Evolutionary conservation across 2,113 vertebrate genomes (phyloP).

Genomic region (Pleuronectes platessa): DNA sequence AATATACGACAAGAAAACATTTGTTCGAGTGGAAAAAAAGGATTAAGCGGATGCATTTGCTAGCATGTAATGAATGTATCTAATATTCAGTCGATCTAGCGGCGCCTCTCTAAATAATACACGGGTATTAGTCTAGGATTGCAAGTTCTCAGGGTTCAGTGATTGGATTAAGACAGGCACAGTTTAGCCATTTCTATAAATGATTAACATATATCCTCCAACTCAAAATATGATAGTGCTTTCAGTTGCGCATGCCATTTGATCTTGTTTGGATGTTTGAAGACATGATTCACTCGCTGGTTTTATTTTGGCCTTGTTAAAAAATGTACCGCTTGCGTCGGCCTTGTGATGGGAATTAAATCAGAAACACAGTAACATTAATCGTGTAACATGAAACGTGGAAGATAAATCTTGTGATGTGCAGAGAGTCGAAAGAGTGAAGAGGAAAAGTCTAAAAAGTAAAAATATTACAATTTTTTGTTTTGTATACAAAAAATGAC

Average conservation of each 20-base stretch:
- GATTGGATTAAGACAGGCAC: constrained; percentile 26
- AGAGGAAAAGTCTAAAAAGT: too few relatives aligned
- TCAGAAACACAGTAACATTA: not conserved
- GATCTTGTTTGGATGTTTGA: not conserved
- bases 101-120: not conserved
- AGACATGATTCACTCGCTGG: not conserved
- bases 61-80: not conserved
- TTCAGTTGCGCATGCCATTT: not conserved
- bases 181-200: constrained; percentile 30
- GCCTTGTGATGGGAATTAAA: too few relatives aligned
- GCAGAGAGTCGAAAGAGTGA: not conserved
- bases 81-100: not conserved
- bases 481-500: too few relatives aligned
- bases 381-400: not conserved
- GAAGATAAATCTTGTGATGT: not conserved
- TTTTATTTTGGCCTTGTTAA: not conserved
- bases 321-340: not conserved
- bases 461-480: too few relatives aligned
- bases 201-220: constrained; percentile 23
- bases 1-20: not conserved
- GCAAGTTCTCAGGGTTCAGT: not conserved
- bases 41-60: not conserved
- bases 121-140: not conserved
- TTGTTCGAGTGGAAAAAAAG: not conserved
- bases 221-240: not conserved